Base-by-base conservation (phyloP, 1,140 invertebrate species). In the Meloidogyne chitwoodi region DNA sequence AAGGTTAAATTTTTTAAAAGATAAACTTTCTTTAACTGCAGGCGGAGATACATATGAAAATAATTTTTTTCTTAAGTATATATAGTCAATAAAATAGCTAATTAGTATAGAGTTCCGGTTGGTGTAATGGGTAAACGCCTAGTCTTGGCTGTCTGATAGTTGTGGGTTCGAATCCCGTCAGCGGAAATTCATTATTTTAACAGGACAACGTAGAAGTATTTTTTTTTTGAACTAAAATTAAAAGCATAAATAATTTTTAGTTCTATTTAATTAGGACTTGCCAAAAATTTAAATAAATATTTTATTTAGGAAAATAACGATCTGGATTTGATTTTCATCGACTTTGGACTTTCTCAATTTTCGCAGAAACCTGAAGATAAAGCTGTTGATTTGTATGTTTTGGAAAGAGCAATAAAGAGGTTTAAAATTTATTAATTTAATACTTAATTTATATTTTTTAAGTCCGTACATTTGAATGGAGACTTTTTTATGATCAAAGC, bases 301-400 rank as follows among this genome's bases (percentile, higher is more conserved):
- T 44, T 44, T 44, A 11, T 48, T 48, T 56, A 56, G 48, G 19
- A 22, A 56, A 19, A 56, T 8, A n/a, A 44, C 6, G 26, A 34
- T 19, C 31, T 16, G 2, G 56, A 78, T 24, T 56, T 78, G 38
- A 75, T 78, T 0, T 38, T 80, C 22, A 80, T 86, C 27, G 85
- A 86, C 66, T 86, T 86, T 75, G 85, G 84, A 29, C 72, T 75
- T 22, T 62, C 67, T 1, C 86, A 85, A 66, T 89, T 91, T 1
- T 91, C 90, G 38, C 85, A 91, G 0, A 95, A 99, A 90, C 93
- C 91, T 0, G 96, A 99, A 90, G 94, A 96, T 84, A 94, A 94
- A 89, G 96, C 92, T 22, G 96, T 99, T 0, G 96, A 99, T 90
- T 89, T 99, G 62, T 99, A 99, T 89, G 96, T 99, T 0, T 89